Evolutionary conservation across 2,113 vertebrate species (phyloP).

Genomic region (Vombatus ursinus): DNA sequence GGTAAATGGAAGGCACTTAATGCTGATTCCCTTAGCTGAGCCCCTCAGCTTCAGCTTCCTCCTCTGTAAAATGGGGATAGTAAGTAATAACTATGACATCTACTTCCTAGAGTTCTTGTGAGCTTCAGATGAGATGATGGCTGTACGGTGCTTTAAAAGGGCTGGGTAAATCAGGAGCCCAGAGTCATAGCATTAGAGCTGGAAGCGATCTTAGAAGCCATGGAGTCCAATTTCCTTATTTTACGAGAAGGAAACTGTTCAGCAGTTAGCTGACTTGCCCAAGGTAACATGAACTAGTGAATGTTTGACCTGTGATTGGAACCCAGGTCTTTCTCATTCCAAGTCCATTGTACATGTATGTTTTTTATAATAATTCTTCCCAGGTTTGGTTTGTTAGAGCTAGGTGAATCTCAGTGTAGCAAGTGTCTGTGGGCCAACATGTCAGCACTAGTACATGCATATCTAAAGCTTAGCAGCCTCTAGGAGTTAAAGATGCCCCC

Average conservation of each 20-base stretch:
- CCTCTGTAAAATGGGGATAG: not conserved
- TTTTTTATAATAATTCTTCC: not conserved
- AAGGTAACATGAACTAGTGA: not conserved
- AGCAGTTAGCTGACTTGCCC: not conserved
- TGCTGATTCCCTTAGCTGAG: not conserved
- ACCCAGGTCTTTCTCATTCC: not conserved
- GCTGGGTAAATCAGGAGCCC: not conserved
- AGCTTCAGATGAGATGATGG: not conserved
- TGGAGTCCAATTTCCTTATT: not conserved
- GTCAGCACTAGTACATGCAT: not conserved
- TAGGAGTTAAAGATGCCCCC: conserved; percentile 13
- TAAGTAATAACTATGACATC: not conserved
- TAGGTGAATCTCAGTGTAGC: not conserved
- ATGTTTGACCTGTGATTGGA: not conserved
- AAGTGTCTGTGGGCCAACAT: not conserved
- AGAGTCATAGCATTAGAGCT: not conserved
- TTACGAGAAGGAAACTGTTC: not conserved
- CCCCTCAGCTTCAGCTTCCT: not conserved
- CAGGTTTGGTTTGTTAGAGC: not conserved
- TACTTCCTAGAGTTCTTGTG: not conserved
- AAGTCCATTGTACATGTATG: not conserved
- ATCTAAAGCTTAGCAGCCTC: not conserved
- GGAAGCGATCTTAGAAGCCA: not conserved
- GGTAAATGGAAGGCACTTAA: not conserved
- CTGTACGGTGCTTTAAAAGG: not conserved